phyloP scores from a whole-genome alignment of 2,113 vertebrate species.

The Campylomormyrus numenius region DNA sequence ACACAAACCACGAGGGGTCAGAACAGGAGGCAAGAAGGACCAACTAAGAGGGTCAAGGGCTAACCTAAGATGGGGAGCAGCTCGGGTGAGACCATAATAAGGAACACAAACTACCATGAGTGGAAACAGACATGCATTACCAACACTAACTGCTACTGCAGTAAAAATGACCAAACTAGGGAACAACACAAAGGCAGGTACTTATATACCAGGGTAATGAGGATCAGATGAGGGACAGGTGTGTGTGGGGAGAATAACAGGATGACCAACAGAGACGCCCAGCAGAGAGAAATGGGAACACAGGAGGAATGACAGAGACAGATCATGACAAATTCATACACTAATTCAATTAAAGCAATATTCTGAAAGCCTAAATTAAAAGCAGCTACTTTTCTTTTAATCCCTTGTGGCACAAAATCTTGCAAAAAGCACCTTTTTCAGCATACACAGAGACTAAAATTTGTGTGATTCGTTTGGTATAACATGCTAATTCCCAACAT shows the following conservation, averaged over 20 bases:
- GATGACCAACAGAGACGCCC: not conserved
- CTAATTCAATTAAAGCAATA: not conserved
- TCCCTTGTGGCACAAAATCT: not conserved
- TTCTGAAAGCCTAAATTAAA: not conserved
- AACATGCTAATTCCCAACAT: not conserved
- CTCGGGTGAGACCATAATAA: not conserved
- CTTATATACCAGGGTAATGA: not conserved
- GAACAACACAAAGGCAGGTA: not conserved
- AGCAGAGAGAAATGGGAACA: not conserved
- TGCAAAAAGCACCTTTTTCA: not conserved
- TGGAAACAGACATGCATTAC: not conserved
- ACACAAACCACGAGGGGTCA: not conserved
- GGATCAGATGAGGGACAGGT: not conserved
- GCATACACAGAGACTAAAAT: not conserved
- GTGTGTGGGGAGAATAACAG: not conserved
- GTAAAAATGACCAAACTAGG: not conserved
- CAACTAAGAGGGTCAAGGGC: not conserved
- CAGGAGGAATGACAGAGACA: not conserved
- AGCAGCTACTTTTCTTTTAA: not conserved
- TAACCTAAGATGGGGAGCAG: not conserved
- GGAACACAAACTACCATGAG: not conserved
- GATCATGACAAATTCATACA: not conserved
- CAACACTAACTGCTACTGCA: not conserved
- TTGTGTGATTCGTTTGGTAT: not conserved
- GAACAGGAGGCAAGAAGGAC: not conserved